Base-by-base conservation (phyloP, 1,140 invertebrate genomes). In the Hyphantria cunea region DNA sequence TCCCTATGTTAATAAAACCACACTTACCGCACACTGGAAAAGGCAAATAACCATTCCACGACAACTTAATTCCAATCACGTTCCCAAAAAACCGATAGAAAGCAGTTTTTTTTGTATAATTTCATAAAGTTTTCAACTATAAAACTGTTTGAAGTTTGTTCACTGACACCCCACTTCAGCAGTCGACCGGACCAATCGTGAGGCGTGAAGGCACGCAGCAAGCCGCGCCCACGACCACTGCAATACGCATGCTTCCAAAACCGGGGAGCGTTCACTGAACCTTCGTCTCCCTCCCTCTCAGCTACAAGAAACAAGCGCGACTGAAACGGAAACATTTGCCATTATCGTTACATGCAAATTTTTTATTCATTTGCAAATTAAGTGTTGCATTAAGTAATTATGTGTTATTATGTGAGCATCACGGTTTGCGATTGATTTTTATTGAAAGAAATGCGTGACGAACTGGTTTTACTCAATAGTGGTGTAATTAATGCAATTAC, bases 321-420 rank as follows among this genome's bases (percentile, higher is more conserved):
- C 14, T 76, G 65, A 59, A 80, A 85, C 59, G 56, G 76, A 52
- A 42, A 67, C 25, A 70, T 78, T 81, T 79, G 65, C 73, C 68
- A 70, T 74, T 74, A 74, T 70, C 68, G 77, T 80, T 68, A 75
- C 68, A 86, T 89, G 79, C 82, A 86, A 80, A 82, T 87, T 89
- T 79, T 86, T 86, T 78, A 80, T 85, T 84, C 74, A 82, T 76
- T 86, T 76, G 83, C 79, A 88, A 83, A 86, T 86, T 73, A 83
- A 82, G 78, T 79, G 63, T 74, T 82, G 80, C 80, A 81, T 84
- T 81, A 81, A 80, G 78, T 84, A 80, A 86, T 84, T 86, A 82
- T 82, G 76, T 86, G 72, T 76, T 84, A 83, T 84, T 82, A 80
- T 74, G 65, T 74, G 64, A 33, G 60, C 68, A 78, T 70, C 70